Conservation (phyloP, 2,888 invertebrate genomes). For the Nezara viridula region DNA sequence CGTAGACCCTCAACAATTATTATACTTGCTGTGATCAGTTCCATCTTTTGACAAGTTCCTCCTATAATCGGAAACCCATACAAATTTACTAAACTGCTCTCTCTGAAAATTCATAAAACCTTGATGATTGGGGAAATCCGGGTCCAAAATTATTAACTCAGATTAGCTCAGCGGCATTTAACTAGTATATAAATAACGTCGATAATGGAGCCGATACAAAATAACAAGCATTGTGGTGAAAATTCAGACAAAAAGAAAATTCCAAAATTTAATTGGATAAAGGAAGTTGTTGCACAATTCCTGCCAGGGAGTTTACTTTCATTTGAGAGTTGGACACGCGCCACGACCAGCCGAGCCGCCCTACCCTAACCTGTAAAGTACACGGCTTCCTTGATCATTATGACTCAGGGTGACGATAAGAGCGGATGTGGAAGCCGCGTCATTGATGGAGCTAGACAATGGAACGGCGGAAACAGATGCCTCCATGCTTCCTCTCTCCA, state of each 20-base stretch:
- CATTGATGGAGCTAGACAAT: constrained; percentile 44
- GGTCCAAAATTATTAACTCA: not conserved
- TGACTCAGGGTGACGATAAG: constrained; percentile 30
- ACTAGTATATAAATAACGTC: not conserved
- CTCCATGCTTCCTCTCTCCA: constrained; percentile 15
- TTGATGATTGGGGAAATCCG: too few species aligned
- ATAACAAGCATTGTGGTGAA: not conserved
- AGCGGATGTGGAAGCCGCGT: constrained; percentile 32
- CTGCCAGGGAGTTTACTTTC: not conserved
- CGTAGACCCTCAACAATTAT: too few species aligned
- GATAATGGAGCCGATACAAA: not conserved
- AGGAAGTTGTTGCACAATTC: not conserved
- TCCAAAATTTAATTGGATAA: too few species aligned
- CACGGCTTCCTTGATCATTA: not conserved
- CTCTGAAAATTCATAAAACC: too few species aligned
- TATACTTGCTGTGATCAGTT: too few species aligned
- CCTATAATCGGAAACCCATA: too few species aligned
- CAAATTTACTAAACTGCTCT: too few species aligned
- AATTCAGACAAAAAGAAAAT: too few species aligned
- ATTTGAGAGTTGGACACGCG: not conserved
- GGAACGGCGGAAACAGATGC: constrained; percentile 36
- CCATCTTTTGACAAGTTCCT: too few species aligned
- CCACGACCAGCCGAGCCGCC: not conserved
- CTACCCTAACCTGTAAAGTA: not conserved
- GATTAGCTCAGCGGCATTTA: not conserved